Conservation (phyloP, 2,888 invertebrate species). For the Ectemnius continuus region DNA sequence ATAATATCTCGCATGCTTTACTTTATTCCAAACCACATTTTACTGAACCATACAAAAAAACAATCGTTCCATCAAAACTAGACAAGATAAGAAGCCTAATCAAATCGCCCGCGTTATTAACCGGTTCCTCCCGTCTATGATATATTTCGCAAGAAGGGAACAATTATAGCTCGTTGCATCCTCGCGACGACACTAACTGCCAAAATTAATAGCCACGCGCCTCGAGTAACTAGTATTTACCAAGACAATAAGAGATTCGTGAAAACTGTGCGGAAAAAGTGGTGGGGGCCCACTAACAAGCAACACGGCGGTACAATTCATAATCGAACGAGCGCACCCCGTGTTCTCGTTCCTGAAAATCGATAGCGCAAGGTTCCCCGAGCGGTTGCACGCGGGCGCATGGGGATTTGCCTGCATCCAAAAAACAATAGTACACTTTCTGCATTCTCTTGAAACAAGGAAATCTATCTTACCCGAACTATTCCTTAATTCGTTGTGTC, state of each 20-base stretch:
- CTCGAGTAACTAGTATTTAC: background rate
- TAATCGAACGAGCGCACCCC: slow-evolving; percentile 20
- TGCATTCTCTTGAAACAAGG: background rate
- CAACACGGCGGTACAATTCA: slow-evolving; percentile 6
- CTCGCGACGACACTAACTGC: background rate
- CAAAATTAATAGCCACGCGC: background rate
- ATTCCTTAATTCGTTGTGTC: slow-evolving; percentile 2
- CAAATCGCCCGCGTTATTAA: slow-evolving; percentile 8
- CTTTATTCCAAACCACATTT: background rate
- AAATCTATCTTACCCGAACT: slow-evolving; percentile 36
- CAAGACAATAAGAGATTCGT: background rate
- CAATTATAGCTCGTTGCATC: background rate
- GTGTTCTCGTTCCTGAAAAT: slow-evolving; percentile 28
- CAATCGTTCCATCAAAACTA: background rate
- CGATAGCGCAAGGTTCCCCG: slow-evolving; percentile 27
- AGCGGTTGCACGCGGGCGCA: slow-evolving; percentile 4
- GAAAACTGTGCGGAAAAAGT: background rate
- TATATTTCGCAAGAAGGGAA: background rate
- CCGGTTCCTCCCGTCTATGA: background rate
- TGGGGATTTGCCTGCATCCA: background rate
- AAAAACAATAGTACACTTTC: background rate
- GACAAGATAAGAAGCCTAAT: background rate
- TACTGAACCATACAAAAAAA: background rate
- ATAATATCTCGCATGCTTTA: background rate
- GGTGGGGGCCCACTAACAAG: background rate